Conservation (phyloP, 2,888 invertebrate species). For the Coenonympha glycerion region DNA sequence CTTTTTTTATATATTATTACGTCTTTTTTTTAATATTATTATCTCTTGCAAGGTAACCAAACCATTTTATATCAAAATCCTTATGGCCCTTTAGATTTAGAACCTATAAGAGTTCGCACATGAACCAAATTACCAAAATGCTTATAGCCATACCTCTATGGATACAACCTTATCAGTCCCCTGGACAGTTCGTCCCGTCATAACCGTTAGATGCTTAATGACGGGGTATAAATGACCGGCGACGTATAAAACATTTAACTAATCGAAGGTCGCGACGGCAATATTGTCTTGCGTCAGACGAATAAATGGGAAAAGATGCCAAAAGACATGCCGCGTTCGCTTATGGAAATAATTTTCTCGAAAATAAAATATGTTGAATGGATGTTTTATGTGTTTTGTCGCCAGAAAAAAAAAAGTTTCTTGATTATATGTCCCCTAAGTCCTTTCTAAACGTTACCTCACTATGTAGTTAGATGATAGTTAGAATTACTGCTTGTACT, state of each 20-base stretch:
- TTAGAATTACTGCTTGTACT: too few species aligned
- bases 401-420: too few species aligned
- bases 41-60: too few species aligned
- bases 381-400: background rate
- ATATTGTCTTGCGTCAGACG: constrained; percentile 43
- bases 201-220: constrained; percentile 64
- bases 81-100: background rate
- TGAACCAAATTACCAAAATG: background rate
- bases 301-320: constrained; percentile 26
- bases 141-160: constrained; percentile 3
- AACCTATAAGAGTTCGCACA: background rate
- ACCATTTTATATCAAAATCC: background rate
- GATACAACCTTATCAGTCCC: constrained; percentile 11
- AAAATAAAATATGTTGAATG: background rate
- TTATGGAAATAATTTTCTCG: background rate
- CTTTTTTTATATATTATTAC: too few species aligned
- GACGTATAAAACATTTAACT: constrained; percentile 63
- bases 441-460: too few species aligned
- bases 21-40: too few species aligned
- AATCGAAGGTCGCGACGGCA: constrained; percentile 46
- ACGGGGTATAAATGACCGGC: constrained; percentile 51
- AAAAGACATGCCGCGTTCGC: background rate
- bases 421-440: too few species aligned
- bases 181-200: constrained; percentile 34
- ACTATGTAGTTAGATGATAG: too few species aligned